A percentile compares a stretch with the other conserved stretches of the same genome.
Conservation (phyloP, 37 sponge, comb jelly and placozoan species). For the Ephydatia muelleri region DNA sequence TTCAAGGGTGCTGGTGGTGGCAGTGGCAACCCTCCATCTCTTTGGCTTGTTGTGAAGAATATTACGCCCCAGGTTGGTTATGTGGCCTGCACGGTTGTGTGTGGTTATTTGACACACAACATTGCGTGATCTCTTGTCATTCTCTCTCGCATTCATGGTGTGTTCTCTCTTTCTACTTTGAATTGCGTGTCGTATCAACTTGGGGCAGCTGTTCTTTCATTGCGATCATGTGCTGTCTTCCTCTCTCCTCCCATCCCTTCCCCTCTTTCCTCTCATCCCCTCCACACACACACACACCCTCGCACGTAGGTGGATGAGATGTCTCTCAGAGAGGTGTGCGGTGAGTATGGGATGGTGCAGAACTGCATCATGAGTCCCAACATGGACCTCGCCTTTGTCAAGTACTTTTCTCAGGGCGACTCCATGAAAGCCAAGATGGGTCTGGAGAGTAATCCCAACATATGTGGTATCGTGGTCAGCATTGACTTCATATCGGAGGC, state of each 20-base stretch:
- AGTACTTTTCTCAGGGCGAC: conserved; percentile 41
- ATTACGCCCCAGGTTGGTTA: conserved; percentile 52
- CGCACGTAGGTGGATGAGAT: conserved; percentile 38
- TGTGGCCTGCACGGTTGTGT: neutral
- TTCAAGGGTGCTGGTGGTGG: conserved; percentile 55
- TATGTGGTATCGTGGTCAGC: conserved; percentile 35
- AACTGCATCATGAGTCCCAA: conserved; percentile 13
- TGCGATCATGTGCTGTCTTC: neutral
- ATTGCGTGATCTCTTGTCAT: too few species aligned
- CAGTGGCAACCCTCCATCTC: conserved; percentile 46
- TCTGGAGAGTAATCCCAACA: conserved; percentile 41
- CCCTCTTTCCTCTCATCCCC: too few species aligned
- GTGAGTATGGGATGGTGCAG: conserved; percentile 49
- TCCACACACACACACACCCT: neutral
- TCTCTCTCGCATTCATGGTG: neutral
- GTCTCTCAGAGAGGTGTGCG: conserved; percentile 46
- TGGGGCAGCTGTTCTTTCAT: too few species aligned
- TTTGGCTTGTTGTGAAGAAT: conserved; percentile 61
- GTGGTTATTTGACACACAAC: too few species aligned
- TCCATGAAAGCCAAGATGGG: conserved; percentile 48
- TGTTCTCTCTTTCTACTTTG: neutral
- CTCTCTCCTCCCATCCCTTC: neutral
- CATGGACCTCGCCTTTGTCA: conserved; percentile 35
- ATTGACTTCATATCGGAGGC: conserved; percentile 46
- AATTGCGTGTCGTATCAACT: too few species aligned